Evolutionary conservation across 1,140 invertebrate species (phyloP).

Genomic region (Callitettix versicolor): DNA sequence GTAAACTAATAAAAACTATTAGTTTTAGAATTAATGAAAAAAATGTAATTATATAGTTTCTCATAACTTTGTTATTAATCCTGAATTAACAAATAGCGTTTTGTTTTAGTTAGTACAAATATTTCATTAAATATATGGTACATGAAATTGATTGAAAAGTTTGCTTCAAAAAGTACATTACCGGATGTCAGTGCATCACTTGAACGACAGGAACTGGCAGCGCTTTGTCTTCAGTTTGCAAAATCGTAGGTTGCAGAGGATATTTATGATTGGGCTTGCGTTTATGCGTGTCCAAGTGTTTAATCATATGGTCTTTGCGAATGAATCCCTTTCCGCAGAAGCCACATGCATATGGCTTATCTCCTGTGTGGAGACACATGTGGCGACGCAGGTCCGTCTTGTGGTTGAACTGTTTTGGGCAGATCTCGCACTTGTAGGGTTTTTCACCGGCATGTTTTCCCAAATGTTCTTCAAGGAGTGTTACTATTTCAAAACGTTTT

Average conservation of each 20-base stretch:
- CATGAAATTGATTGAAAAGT: neutral
- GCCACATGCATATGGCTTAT: constrained; percentile 68
- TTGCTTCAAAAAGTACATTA: constrained; percentile 7
- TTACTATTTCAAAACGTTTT: constrained; percentile 62
- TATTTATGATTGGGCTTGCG: constrained; percentile 29
- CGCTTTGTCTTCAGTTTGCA: neutral
- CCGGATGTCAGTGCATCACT: constrained; percentile 7
- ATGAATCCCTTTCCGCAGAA: constrained; percentile 79
- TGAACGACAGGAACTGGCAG: neutral
- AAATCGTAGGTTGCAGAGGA: neutral
- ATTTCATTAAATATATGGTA: neutral
- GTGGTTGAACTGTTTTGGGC: constrained; percentile 81
- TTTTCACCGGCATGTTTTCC: constrained; percentile 72
- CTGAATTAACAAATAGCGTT: neutral
- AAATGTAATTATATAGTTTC: too few species aligned
- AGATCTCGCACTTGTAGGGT: constrained; percentile 78
- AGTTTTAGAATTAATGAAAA: too few species aligned
- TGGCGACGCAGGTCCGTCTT: constrained; percentile 85
- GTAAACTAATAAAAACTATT: too few species aligned
- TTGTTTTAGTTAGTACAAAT: neutral
- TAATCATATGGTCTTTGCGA: constrained; percentile 89
- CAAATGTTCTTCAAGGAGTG: constrained; percentile 55
- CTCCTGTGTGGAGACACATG: constrained; percentile 63
- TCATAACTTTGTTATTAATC: too few species aligned
- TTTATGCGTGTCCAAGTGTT: constrained; percentile 79